These are phyloP conservation scores for Ectropis grisescens DNA, from an alignment of 1,140 invertebrate genomes.

Conservation along the genomic window DNA sequence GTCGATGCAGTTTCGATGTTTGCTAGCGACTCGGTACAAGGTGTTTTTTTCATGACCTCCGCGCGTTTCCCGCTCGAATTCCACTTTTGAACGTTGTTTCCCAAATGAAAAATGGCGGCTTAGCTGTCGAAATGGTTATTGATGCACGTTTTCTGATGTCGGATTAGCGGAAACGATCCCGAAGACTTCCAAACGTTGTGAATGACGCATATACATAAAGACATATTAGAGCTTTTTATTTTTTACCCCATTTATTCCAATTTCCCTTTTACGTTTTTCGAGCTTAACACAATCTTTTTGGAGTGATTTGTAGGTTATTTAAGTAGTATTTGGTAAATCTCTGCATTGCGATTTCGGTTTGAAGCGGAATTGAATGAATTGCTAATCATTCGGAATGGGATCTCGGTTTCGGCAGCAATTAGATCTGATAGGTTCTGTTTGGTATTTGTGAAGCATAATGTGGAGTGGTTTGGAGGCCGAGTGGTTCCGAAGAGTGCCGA, in stretches of 20 bases:
- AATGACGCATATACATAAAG: no score
- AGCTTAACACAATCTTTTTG: no score
- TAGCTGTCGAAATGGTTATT: constrained; percentile 56
- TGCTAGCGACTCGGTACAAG: constrained; percentile 18
- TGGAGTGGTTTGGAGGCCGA: no score
- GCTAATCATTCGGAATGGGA: constrained; percentile 21
- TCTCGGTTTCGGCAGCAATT: constrained; percentile 27
- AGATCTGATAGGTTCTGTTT: constrained; percentile 28
- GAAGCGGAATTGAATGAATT: no score
- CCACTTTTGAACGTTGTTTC: constrained; percentile 28
- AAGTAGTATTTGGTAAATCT: no score
- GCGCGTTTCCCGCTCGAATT: constrained; percentile 29
- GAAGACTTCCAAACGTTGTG: no score
- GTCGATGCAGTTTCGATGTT: constrained; percentile 21
- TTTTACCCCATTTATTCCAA: no score
- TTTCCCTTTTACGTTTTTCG: no score
- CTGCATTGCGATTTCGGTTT: no score
- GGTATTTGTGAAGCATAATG: constrained; percentile 6
- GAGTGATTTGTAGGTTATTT: no score
- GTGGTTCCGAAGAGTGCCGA: constrained; percentile 9
- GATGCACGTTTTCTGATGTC: constrained; percentile 49
- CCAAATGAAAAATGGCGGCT: constrained; percentile 56
- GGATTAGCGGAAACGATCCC: constrained; percentile 26
- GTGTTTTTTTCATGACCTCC: constrained; percentile 35
- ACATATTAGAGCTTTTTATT: no score